Evolutionary conservation across 2,888 invertebrate species (phyloP).

Genomic region (Drosophila affinis): DNA sequence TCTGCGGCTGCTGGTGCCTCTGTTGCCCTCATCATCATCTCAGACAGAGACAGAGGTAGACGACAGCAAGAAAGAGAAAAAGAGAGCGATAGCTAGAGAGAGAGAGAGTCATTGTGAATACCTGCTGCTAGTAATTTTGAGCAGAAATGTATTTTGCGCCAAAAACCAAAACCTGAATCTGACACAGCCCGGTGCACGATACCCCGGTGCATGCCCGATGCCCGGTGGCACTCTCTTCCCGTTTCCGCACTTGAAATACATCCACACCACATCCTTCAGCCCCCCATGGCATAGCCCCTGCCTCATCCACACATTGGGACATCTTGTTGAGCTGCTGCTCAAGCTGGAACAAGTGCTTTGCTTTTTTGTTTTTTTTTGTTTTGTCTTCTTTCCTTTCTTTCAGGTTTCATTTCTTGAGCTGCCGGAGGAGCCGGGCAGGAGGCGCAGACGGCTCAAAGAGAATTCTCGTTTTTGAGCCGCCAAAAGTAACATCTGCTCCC

Average conservation of each 20-base stretch:
- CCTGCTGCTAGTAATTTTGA: constrained; percentile 70
- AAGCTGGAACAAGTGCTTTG: constrained; percentile 69
- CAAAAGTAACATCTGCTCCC: constrained; percentile 74
- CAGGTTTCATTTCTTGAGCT: constrained; percentile 50
- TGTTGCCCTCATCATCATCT: constrained; percentile 36
- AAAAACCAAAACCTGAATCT: constrained; percentile 73
- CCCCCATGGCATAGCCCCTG: not conserved
- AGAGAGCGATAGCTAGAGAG: constrained; percentile 17
- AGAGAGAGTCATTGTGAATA: constrained; percentile 39
- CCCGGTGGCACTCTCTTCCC: constrained; percentile 34
- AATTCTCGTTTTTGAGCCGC: constrained; percentile 50
- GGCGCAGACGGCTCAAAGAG: constrained; percentile 38
- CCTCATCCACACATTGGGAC: constrained; percentile 7
- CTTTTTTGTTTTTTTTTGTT: constrained; percentile 40
- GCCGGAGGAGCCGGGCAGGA: constrained; percentile 37
- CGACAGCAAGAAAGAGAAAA: constrained; percentile 14
- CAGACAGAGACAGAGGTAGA: constrained; percentile 25
- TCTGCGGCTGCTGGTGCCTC: constrained; percentile 51
- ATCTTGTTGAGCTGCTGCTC: constrained; percentile 63
- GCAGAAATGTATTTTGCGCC: constrained; percentile 67
- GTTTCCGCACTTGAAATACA: constrained; percentile 46
- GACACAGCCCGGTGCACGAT: constrained; percentile 51
- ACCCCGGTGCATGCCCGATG: constrained; percentile 13
- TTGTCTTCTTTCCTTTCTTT: constrained; percentile 20
- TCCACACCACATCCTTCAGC: constrained; percentile 23